Base-by-base conservation (phyloP, 2,888 invertebrate genomes). In the Phortica okadai region DNA sequence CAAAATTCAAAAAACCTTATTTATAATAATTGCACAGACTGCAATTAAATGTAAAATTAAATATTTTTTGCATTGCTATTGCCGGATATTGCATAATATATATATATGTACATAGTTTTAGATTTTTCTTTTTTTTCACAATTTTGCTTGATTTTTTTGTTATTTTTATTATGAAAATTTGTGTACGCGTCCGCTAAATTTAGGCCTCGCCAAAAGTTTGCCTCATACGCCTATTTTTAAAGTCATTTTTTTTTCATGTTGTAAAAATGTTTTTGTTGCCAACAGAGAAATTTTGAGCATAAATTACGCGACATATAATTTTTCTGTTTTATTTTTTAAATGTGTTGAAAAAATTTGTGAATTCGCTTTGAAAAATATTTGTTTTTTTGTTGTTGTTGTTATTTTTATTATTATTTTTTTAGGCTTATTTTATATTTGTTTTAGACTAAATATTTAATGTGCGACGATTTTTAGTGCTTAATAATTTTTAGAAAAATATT, bases 131-230 rank as follows among this genome's bases (percentile, higher is more conserved):
- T 70, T 21, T 59, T 59, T 59, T 59, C 56, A 7, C 25, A 16
- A n/a, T 45, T 42, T 6, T 44, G 16, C 45, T 25, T 14, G n/a
- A 1, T 66, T 66, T 16, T 66, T 16, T 56, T 72, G 10, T 73
- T 59, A 41, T 73, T 11, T 16, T 5, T 25, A 33, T 5, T 33
- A 33, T 33, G 33, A 66, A 41, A 66, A 41, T 42, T 42, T 41
- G 6, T 67, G 67, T 66, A 50, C 50, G 70, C 25, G 25, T 33
- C 33, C 14, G 82, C 87, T 86, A 86, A 86, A 86, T 86, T 86
- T 86, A 86, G 87, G 78, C 76, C 81, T 81, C 84, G 88, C 85
- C 81, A 85, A 86, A 85, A 86, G 59, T 3, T n/a, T 6, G 16
- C 2, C 14, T 14, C 54, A 56, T 8, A 77, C 77, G 73, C 41